Base-by-base conservation (phyloP, 2,113 vertebrate species). In the Antennarius striatus region DNA sequence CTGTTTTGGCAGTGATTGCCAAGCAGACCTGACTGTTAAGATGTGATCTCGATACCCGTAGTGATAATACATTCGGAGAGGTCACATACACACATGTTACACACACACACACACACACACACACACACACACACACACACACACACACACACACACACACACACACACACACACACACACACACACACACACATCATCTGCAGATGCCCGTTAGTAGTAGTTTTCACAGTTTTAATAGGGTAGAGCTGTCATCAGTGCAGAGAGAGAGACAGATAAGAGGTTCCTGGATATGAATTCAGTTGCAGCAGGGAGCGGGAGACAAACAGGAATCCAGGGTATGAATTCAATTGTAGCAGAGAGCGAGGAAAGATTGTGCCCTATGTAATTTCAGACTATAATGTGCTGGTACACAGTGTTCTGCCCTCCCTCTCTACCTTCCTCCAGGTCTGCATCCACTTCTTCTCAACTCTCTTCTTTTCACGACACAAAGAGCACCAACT, bases 21-120 rank as follows among this genome's bases (percentile, higher is more conserved):
- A 68, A 67, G 55, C 51, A 15, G 49, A 43, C 73, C 48, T 50
- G 22, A 22, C 22, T 22, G 22, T 53, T 68, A 86, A 78, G 75
- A 80, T 79, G 67, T 63, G 79, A 81, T 84, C 67, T 65, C 3
- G 50, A 76, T 84, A 86, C 80, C 80, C 86, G 78, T 78, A 76
- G 82, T 71, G 85, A 81, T 88, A 88, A 91, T 84, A 75, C 83
- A 86, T 83, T 80, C 51, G 29, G 65, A 73, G 86, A 81, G 77
- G 62, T 77, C 80, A 70, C 63, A 32, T 39, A 16, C 48, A 22
- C 39, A 42, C 58, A 55, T 53, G 40, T 58, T 2, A 48, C 50
- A 39, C 47, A 30, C 59, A 39, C 56, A 56, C 46, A 65, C 29
- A 43, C 59, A 64, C 62, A 59, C 70, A 57, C 49, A 58, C 45